Evolutionary conservation across 37 sponge, comb jelly and placozoan genomes (phyloP), one percentile per base, ranked within the genome.

Genomic region (Cladorhizidae sp.): DNA sequence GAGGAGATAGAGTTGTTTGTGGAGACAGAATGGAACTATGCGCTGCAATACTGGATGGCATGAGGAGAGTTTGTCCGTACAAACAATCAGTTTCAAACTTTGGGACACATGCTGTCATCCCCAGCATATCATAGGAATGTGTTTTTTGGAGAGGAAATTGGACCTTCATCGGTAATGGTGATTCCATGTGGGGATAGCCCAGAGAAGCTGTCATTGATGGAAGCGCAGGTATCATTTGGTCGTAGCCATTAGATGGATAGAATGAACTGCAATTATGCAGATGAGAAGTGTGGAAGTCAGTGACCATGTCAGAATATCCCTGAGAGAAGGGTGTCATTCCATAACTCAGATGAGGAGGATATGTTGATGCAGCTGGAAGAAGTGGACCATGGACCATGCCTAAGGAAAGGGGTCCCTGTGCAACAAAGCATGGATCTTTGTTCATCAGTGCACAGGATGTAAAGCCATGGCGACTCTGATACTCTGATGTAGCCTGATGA

Each of bases 401-500:
- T 5, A 76, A 55, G 21, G 76, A 76, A 15, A 76, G 38, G 23
- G 76, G 79, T 65, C 67, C 67, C 35, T 64, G 79, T 15, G 79
- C 67, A 50, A 78, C 22, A 49, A 21, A 78, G 33, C 61, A 9
- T 8, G 79, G 52, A 35, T 78, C 79, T 49, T 65, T 64, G 58
- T 55, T 32, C 39, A 75, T 8, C 25, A 61, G 25, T 26, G 26
- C 22, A 17, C 62, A 61, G 1, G 77, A 56, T 22, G 51, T 3
- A 8, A 31, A 64, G 26, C 67, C 67, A 25, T 64, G 79, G 14
- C 65, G 40, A 32, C 61, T 29, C n/a, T n/a, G n/a, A n/a, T n/a
- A n/a, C n/a, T n/a, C n/a, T n/a, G n/a, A n/a, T 58, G 82, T 81
- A 58, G 84, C 84, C 17, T 40, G 28, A 52, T 67, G 40, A 22